phyloP scores from a whole-genome alignment of 1,140 invertebrate genomes.

The Caenorhabditis tropicalis region DNA sequence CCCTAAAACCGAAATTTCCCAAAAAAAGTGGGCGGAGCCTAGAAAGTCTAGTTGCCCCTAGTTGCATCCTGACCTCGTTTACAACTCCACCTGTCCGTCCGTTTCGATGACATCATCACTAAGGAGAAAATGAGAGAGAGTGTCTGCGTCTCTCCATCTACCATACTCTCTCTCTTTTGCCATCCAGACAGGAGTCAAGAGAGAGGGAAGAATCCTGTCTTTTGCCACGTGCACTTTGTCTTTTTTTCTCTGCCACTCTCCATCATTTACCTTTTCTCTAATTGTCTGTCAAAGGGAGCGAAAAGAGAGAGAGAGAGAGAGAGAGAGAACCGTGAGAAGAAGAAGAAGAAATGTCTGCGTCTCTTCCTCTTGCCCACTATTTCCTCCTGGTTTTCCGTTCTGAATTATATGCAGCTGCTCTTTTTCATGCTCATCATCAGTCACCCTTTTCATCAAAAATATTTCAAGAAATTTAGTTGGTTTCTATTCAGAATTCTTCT shows the following conservation, averaged over 20 bases:
- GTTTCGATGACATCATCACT: not conserved
- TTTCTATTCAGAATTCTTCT: not conserved
- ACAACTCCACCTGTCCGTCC: not conserved
- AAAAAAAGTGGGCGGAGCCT: too few relatives aligned
- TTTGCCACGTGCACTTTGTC: not conserved
- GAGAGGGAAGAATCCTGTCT: too few relatives aligned
- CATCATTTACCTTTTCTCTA: not conserved
- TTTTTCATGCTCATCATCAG: not conserved
- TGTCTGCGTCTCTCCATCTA: not conserved
- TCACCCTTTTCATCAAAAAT: not conserved
- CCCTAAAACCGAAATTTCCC: too few relatives aligned
- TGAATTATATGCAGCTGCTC: not conserved
- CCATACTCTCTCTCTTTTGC: not conserved
- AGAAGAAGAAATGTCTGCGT: not conserved
- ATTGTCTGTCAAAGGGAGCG: not conserved
- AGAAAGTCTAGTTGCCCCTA: too few relatives aligned
- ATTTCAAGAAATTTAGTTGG: not conserved
- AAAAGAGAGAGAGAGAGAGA: not conserved
- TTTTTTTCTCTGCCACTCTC: not conserved
- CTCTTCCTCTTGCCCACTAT: not conserved
- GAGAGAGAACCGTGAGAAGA: not conserved
- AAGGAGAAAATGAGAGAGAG: too few relatives aligned
- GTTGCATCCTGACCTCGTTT: too few relatives aligned
- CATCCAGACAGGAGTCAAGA: too few relatives aligned
- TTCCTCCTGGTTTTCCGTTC: not conserved